These are phyloP conservation scores for Pterophyllum scalare DNA, from an alignment of 2,113 vertebrate species.

Conservation along the genomic window DNA sequence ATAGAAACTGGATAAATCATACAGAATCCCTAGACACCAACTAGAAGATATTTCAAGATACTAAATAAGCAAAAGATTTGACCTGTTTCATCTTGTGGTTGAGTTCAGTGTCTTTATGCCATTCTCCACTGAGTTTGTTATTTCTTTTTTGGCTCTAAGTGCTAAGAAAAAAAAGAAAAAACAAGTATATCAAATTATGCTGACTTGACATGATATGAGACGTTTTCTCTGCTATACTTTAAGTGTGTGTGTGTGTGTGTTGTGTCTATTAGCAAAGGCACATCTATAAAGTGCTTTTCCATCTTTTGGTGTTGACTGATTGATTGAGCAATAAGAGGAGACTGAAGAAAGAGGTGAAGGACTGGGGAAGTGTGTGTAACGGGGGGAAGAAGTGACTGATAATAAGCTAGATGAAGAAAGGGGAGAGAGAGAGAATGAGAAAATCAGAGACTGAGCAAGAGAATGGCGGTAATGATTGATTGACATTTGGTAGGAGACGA, in stretches of 20 bases:
- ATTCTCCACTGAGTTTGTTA: no score
- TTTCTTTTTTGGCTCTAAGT: no score
- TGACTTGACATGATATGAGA: not conserved
- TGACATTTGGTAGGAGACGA: constrained; percentile 45
- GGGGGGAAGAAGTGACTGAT: constrained; percentile 56
- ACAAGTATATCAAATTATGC: constrained; percentile 10
- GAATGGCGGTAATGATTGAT: constrained; percentile 55
- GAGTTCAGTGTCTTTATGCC: no score
- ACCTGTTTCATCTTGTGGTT: no score
- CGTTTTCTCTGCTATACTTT: not conserved
- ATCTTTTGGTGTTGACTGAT: constrained; percentile 47
- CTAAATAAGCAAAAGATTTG: no score
- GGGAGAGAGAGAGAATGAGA: not conserved
- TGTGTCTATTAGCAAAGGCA: not conserved
- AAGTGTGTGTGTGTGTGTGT: not conserved
- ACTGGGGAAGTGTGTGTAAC: constrained; percentile 57
- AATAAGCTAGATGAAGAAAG: constrained; percentile 35
- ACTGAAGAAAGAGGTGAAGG: not conserved
- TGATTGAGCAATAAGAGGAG: constrained; percentile 52
- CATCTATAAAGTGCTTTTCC: constrained; percentile 27
- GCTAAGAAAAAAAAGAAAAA: not conserved
- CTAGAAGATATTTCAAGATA: not conserved
- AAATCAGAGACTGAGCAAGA: constrained; percentile 7
- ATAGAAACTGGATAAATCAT: no score
- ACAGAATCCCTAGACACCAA: not conserved